Conservation (phyloP, 2,888 invertebrate species). For the Luffia ferchaultella region DNA sequence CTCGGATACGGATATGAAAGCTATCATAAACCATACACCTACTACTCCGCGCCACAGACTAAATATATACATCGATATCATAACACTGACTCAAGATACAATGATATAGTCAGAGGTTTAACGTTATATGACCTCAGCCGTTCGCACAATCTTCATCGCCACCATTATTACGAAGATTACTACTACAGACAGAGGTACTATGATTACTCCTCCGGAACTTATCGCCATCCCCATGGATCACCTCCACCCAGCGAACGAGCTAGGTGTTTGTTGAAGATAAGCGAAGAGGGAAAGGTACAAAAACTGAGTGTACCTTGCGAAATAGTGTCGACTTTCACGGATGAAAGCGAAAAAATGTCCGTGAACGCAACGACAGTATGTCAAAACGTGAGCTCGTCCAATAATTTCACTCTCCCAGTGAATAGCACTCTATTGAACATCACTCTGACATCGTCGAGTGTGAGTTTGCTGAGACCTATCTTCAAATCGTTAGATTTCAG, state of each 20-base stretch:
- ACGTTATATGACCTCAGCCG: conserved; percentile 49
- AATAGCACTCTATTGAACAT: conserved; percentile 28
- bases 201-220: conserved; percentile 12
- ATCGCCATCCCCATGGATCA: conserved; percentile 12
- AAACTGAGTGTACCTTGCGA: conserved; percentile 47
- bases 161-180: conserved; percentile 47
- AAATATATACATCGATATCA: conserved; percentile 45
- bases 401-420: conserved; percentile 33
- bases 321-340: conserved; percentile 51
- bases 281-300: conserved; percentile 32
- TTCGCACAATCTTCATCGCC: conserved; percentile 35
- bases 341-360: conserved; percentile 28
- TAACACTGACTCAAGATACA: conserved; percentile 42
- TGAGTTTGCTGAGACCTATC: too few species aligned
- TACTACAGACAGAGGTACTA: conserved; percentile 38
- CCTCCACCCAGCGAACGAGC: conserved; percentile 29
- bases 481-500: too few species aligned
- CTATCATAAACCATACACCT: conserved; percentile 10
- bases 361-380: conserved; percentile 4
- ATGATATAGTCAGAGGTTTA: conserved; percentile 44
- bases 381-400: conserved; percentile 17
- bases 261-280: conserved; percentile 36
- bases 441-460: conserved; percentile 5
- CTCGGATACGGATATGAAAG: too few species aligned
- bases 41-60: conserved; percentile 36